phyloP scores from a whole-genome alignment of 2,888 invertebrate genomes.

The Leuctra nigra region DNA sequence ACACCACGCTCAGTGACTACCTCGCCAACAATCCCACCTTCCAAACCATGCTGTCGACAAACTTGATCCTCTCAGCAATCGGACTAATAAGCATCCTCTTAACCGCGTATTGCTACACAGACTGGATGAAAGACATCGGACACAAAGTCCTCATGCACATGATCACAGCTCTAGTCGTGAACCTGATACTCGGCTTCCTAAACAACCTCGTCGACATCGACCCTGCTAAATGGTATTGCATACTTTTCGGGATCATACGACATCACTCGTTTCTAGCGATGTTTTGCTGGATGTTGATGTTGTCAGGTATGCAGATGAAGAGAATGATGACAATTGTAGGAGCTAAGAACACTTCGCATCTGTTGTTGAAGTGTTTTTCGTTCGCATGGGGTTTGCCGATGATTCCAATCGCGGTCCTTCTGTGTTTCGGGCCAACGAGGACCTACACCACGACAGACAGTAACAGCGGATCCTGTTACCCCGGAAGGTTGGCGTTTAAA shows the following conservation, averaged over 20 bases:
- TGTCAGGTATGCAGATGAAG: neutral
- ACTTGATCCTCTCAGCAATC: neutral
- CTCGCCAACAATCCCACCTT: neutral
- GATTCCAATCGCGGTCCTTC: neutral
- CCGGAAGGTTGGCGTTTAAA: neutral
- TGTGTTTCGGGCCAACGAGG: neutral
- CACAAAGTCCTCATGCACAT: neutral
- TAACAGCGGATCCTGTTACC: neutral
- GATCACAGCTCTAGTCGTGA: neutral
- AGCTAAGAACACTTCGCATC: too few species aligned
- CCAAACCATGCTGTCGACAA: neutral
- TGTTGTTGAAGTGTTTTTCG: neutral
- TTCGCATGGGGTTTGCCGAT: too few species aligned
- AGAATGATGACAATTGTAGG: neutral
- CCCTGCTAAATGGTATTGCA: neutral
- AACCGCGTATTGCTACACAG: neutral
- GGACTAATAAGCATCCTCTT: neutral
- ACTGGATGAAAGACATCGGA: neutral
- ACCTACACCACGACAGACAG: neutral
- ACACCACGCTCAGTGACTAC: neutral
- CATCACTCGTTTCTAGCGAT: conserved; percentile 3
- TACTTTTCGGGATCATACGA: neutral
- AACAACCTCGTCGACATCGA: neutral
- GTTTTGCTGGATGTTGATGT: too few species aligned
- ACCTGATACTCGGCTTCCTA: neutral